Evolutionary conservation across 2,113 vertebrate genomes (phyloP).

Genomic region (Ameiurus melas): DNA sequence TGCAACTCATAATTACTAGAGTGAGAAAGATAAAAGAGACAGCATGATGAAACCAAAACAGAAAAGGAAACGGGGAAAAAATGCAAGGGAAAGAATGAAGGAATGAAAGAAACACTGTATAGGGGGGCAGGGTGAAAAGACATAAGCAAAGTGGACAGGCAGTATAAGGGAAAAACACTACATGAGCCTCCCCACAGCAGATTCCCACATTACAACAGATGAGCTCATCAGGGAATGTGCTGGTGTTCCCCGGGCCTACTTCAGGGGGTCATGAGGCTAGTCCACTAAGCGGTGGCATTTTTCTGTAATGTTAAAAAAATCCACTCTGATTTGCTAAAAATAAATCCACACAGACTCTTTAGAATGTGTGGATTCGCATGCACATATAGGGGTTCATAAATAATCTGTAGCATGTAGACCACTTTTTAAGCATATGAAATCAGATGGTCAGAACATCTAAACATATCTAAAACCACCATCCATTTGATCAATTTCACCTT

Average conservation of each 20-base stretch:
- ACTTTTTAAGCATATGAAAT: neutral
- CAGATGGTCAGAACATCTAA: neutral
- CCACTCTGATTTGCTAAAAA: neutral
- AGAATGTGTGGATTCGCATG: neutral
- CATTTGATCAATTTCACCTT: neutral
- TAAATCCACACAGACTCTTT: neutral
- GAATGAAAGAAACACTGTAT: neutral
- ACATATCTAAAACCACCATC: neutral
- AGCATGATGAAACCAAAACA: slow-evolving; percentile 3
- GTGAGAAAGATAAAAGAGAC: slow-evolving; percentile 11
- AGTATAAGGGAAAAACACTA: slow-evolving; percentile 15
- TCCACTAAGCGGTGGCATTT: slow-evolving; percentile 17
- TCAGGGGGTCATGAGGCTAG: slow-evolving; percentile 14
- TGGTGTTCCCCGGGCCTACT: slow-evolving; percentile 30
- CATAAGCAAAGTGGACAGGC: slow-evolving; percentile 17
- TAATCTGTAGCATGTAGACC: neutral
- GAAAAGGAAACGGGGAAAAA: neutral
- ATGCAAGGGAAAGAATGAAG: neutral
- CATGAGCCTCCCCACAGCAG: slow-evolving; percentile 7
- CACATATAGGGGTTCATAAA: neutral
- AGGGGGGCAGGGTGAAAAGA: neutral
- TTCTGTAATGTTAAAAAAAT: slow-evolving; percentile 8
- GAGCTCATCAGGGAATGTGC: slow-evolving; percentile 44
- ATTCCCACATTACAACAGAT: slow-evolving; percentile 48
- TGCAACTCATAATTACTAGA: slow-evolving; percentile 86